A percentile compares a stretch with the other conserved stretches of the same genome.
Evolutionary conservation across 2,888 invertebrate genomes (phyloP).

Genomic region (Rhagonycha lutea): DNA sequence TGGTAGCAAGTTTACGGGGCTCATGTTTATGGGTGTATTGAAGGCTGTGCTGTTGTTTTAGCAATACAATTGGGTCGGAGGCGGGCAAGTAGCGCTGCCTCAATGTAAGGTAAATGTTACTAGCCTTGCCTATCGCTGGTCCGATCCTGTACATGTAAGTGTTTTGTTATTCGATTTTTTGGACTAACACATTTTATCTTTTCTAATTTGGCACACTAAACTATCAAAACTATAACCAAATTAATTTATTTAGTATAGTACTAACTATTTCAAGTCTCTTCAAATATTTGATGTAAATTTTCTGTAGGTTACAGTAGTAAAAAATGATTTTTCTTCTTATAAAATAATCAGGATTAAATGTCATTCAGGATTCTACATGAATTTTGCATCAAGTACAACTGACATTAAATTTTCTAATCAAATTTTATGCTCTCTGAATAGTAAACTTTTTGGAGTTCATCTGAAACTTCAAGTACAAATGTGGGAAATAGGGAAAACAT

Average conservation of each 20-base stretch:
- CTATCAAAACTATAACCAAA: background rate
- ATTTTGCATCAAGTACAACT: background rate
- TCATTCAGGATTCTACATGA: background rate
- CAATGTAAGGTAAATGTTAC: conserved; percentile 57
- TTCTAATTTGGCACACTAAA: background rate
- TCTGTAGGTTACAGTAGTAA: background rate
- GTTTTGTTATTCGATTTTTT: conserved; percentile 17
- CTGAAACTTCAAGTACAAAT: background rate
- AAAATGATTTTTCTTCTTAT: background rate
- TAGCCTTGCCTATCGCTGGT: conserved; percentile 35
- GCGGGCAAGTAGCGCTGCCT: conserved; percentile 56
- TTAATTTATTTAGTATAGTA: background rate
- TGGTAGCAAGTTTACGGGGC: conserved; percentile 24
- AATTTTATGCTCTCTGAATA: background rate
- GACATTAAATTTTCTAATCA: background rate
- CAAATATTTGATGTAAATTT: background rate
- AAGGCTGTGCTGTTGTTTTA: conserved; percentile 54
- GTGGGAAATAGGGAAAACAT: too few relatives aligned
- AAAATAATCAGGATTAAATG: too few relatives aligned
- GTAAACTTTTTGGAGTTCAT: background rate
- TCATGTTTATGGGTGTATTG: conserved; percentile 34
- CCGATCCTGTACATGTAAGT: conserved; percentile 29
- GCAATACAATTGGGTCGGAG: conserved; percentile 56
- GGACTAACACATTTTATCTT: conserved; percentile 13
- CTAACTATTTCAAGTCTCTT: background rate